Evolutionary conservation across 2,797 vertebrate species (phyloP), one percentile per base, ranked within the genome.

Genomic region (Sebastes taczanowskii): DNA sequence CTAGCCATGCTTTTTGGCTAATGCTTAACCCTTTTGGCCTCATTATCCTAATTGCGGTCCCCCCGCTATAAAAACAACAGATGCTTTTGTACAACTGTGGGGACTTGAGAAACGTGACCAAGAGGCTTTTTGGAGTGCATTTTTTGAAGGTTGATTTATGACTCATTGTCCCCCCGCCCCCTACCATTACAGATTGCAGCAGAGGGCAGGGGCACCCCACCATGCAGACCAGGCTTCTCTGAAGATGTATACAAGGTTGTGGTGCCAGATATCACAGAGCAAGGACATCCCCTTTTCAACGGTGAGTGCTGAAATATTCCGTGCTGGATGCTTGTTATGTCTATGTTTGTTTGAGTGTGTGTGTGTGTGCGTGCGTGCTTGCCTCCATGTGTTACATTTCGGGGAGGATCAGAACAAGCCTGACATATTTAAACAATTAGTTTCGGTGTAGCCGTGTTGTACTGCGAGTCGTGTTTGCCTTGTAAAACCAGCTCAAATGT

Each of bases 1-100:
- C 93, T 94, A 93, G 91, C 93, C 93, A 89, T 91, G 93, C 94
- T 95, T 95, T 95, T 96, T 97, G 97, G 96, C 96, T 96, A 97
- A 98, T 97, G 96, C 97, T 98, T 98, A 98, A 98, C 97, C 97
- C 96, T 96, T 92, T 97, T 96, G 96, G 95, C 97, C 97, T 95
- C 85, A 65, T 74, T 82, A 94, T 95, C 95, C 95, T 98, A 96
- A 97, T 97, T 97, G 96, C 95, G 87, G 92, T 91, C 92, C 75
- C 27, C 88, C 27, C 88, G 95, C 91, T 95, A 93, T 91, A 90
- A 96, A 96, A 97, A 98, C 97, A 98, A 97, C 97, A 97, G 94
- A 89, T 93, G 94, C 95, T 91, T 95, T 97, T 97, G 95, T 97
- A 91, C 77, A 91, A 93, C 88, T 87, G 80, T 60, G 83, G 84